phyloP scores from a whole-genome alignment of 2,797 vertebrate species.

The Myotis vivesi region DNA sequence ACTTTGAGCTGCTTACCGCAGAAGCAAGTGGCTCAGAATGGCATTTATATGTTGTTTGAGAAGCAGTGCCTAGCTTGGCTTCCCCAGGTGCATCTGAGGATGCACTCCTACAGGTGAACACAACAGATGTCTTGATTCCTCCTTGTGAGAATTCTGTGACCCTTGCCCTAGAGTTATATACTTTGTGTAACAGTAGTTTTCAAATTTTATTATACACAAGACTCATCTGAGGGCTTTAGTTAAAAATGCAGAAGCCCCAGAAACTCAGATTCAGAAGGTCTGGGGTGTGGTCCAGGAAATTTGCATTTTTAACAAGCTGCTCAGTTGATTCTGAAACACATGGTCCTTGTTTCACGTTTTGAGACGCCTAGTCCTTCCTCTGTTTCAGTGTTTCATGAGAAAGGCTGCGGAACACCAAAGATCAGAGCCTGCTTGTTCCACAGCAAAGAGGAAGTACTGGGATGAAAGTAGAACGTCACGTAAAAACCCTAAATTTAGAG shows the following conservation, averaged over 20 bases:
- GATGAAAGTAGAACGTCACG: background rate
- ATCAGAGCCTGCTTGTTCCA: background rate
- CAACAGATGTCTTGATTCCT: background rate
- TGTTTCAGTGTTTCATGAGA: background rate
- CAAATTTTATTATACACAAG: background rate
- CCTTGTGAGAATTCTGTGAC: background rate
- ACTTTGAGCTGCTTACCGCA: background rate
- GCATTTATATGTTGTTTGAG: background rate
- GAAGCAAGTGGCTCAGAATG: background rate
- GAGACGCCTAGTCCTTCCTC: background rate
- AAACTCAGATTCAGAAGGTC: background rate
- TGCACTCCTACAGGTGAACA: background rate
- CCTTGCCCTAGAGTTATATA: background rate
- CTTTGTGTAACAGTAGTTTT: constrained; percentile 23
- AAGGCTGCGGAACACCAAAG: background rate
- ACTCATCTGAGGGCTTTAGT: background rate
- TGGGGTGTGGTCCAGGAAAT: background rate
- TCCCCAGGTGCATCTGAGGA: background rate
- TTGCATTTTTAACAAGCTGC: background rate
- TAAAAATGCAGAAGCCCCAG: background rate
- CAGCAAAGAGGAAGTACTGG: background rate
- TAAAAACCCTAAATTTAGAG: background rate
- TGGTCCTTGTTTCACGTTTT: background rate
- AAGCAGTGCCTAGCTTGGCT: background rate
- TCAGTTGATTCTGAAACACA: background rate